Base-by-base conservation (phyloP, 2,888 invertebrate species). In the Hypomecis punctinalis region DNA sequence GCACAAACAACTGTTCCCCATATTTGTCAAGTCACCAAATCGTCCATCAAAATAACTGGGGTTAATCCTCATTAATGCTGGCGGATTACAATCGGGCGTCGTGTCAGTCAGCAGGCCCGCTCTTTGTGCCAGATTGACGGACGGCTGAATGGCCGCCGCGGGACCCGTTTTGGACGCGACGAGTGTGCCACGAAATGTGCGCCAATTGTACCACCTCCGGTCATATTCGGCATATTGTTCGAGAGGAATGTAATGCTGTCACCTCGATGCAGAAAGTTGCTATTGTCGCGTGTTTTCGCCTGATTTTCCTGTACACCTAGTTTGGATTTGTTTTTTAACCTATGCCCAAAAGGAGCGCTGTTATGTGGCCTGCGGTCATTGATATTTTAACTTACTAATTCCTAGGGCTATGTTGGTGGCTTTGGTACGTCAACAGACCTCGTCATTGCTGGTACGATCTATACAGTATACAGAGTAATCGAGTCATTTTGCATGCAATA, bases 81-180 rank as follows among this genome's bases (percentile, higher is more conserved):
- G 75, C 74, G 68, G 72, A 54, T 71, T 74, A 80, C 80, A 82
- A 82, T 82, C 77, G 75, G 66, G 72, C 68, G 73, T 48, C 54
- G 48, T 13, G 70, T 70, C 77, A 69, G 71, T 67, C 60, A 66
- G 66, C 63, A 56, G 67, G 68, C 66, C 69, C 75, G 73, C 72
- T 70, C 75, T 78, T 80, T 81, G 80, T 79, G 71, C 72, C 61
- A 49, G 54, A 58, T 42, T 88, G 88, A 88, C 85, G 77, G 88
- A 88, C 88, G 76, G 76, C 76, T 86, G 86, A 87, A 87, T 87
- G 75, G 81, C 67, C 51, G 63, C 57, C 23, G 53, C 66, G 51
- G 68, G 70, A 66, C 68, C 72, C 67, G 71, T 69, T 70, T 63
- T 71, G 55, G 56, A 61, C 63, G 64, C 61, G 64, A 66, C 69